These are phyloP conservation scores for Erynnis tages DNA, from an alignment of 2,888 invertebrate genomes.

Conservation along the genomic window DNA sequence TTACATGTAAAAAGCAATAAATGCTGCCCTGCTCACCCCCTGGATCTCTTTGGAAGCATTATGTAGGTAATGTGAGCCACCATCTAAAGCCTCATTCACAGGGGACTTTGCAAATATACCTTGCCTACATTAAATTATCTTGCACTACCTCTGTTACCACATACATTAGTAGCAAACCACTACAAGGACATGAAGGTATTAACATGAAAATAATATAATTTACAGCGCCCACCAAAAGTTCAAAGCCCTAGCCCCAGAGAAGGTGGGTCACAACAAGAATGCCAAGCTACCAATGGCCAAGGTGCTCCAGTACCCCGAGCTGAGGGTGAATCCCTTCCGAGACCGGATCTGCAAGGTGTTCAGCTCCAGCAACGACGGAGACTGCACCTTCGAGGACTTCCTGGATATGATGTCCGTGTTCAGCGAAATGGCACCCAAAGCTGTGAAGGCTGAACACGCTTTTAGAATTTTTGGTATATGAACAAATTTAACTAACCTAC, in stretches of 20 bases:
- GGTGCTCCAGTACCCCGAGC: conserved; percentile 92
- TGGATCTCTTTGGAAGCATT: too few species aligned
- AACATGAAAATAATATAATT: conserved; percentile 5
- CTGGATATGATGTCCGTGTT: conserved; percentile 98
- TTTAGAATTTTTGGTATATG: conserved; percentile 98
- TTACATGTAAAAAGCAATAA: too few species aligned
- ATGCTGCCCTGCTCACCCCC: too few species aligned
- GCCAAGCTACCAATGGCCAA: conserved; percentile 92
- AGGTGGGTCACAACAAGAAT: conserved; percentile 93
- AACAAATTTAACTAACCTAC: too few species aligned
- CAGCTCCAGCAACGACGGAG: conserved; percentile 93
- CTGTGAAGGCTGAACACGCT: conserved; percentile 96
- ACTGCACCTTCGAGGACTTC: conserved; percentile 97
- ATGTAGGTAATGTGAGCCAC: too few species aligned
- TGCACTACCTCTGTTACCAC: too few species aligned
- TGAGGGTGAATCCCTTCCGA: conserved; percentile 94
- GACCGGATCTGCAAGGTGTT: conserved; percentile 96
- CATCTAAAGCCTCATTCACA: too few species aligned
- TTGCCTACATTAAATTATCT: too few species aligned
- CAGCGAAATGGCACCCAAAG: conserved; percentile 93
- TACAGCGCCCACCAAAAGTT: conserved; percentile 94
- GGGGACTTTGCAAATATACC: too few species aligned
- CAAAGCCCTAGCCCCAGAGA: conserved; percentile 93
- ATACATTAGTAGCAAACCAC: too few species aligned
- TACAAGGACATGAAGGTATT: too few species aligned